These are phyloP conservation scores for Penelope pileata DNA, from an alignment of 2,113 vertebrate species.

Conservation along the genomic window DNA sequence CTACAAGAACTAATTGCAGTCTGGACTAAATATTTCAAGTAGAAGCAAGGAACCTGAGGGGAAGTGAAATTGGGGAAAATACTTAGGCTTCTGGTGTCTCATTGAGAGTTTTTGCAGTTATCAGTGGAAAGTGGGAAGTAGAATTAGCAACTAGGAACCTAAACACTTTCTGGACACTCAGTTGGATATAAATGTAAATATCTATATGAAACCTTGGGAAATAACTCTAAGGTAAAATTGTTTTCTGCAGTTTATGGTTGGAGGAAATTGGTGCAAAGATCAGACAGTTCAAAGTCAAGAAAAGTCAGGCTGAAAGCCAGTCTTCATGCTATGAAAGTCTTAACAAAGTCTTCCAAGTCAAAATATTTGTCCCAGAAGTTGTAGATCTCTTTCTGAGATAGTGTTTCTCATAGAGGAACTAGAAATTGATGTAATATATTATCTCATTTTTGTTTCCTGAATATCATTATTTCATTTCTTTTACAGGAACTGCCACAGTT, in stretches of 20 bases:
- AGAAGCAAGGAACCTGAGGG: neutral
- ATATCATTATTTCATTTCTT: neutral
- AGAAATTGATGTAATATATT: neutral
- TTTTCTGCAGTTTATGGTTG: neutral
- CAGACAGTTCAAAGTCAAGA: neutral
- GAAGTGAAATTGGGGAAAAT: neutral
- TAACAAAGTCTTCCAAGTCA: neutral
- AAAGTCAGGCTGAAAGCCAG: neutral
- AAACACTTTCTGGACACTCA: neutral
- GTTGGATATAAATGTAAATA: neutral
- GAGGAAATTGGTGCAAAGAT: neutral
- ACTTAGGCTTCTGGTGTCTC: neutral
- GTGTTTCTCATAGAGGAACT: neutral
- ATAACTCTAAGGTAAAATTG: neutral
- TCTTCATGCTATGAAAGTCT: neutral
- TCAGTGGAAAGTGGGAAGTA: neutral
- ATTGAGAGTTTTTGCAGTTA: neutral
- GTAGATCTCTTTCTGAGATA: neutral
- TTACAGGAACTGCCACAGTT: conserved; percentile 2
- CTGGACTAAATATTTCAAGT: neutral
- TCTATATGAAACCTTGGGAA: neutral
- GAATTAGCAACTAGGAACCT: neutral
- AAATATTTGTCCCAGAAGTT: neutral
- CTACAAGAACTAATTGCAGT: neutral
- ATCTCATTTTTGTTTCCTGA: neutral